These are phyloP conservation scores for Agelas oroides DNA, from an alignment of 37 sponge, comb jelly and placozoan species.

Conservation along the genomic window DNA sequence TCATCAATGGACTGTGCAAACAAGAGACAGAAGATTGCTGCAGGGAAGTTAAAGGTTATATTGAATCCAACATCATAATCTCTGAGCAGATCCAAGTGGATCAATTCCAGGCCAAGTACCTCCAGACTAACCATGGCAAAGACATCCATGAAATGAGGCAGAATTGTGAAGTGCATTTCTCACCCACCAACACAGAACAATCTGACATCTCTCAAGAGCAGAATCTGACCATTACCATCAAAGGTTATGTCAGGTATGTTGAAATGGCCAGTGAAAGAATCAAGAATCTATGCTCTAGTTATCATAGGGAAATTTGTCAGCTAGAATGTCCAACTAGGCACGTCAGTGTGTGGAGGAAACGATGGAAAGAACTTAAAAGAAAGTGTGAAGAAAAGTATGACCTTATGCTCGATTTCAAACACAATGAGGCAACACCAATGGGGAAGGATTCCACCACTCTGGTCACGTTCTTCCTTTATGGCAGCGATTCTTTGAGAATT, in stretches of 20 bases:
- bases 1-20: conserved; percentile 22
- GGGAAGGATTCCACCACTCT: no score
- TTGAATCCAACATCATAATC: background rate
- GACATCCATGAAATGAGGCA: conserved; percentile 6
- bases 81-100: conserved; percentile 5
- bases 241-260: conserved; percentile 22
- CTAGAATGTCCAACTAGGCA: background rate
- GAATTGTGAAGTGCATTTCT: background rate
- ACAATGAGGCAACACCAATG: no score
- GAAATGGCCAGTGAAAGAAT: background rate
- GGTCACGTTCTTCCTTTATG: no score
- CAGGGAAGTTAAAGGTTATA: conserved; percentile 1
- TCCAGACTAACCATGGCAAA: background rate
- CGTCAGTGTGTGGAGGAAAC: conserved; percentile 14
- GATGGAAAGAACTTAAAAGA: conserved; percentile 15
- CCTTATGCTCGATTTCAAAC: conserved; percentile 9
- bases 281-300: background rate
- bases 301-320: background rate
- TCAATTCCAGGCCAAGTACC: conserved; percentile 1
- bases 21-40: conserved; percentile 6
- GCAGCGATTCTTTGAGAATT: no score
- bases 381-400: conserved; percentile 14
- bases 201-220: no score
- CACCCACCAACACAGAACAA: no score
- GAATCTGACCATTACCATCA: background rate